Evolutionary conservation across 2,888 invertebrate genomes (phyloP).

Genomic region (Yponomeuta sedellus): DNA sequence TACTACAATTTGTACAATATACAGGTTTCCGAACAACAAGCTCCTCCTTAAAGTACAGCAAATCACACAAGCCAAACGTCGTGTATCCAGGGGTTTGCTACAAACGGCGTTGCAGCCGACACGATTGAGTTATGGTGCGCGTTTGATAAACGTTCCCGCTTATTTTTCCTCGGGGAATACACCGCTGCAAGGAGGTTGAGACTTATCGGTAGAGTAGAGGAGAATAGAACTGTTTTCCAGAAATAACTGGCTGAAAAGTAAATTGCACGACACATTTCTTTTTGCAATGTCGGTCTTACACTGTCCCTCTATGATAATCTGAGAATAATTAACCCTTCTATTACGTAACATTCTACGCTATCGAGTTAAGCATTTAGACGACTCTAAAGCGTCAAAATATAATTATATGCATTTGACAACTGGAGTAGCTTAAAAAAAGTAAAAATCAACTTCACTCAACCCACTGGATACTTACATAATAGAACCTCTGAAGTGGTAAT

Average conservation of each 20-base stretch:
- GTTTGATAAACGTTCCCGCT: constrained; percentile 10
- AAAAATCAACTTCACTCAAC: too few relatives aligned
- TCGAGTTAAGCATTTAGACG: too few relatives aligned
- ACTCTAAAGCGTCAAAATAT: too few relatives aligned
- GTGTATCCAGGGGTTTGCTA: not conserved
- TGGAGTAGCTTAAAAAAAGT: too few relatives aligned
- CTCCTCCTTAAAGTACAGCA: not conserved
- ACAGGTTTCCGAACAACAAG: too few relatives aligned
- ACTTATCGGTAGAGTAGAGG: not conserved
- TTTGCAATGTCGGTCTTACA: not conserved
- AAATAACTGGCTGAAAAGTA: not conserved
- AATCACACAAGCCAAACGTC: not conserved
- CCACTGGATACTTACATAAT: too few relatives aligned
- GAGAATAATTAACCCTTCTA: too few relatives aligned
- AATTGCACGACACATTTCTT: not conserved
- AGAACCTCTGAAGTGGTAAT: too few relatives aligned
- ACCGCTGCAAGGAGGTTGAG: not conserved
- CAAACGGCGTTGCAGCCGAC: not conserved
- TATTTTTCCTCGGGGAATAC: constrained; percentile 9
- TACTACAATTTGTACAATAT: too few relatives aligned
- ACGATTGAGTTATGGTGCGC: constrained; percentile 10
- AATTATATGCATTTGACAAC: too few relatives aligned
- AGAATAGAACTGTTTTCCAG: not conserved
- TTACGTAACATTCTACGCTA: too few relatives aligned
- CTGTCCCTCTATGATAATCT: not conserved